Evolutionary conservation across 2,888 invertebrate species (phyloP).

Genomic region (Augochlorella aurata): DNA sequence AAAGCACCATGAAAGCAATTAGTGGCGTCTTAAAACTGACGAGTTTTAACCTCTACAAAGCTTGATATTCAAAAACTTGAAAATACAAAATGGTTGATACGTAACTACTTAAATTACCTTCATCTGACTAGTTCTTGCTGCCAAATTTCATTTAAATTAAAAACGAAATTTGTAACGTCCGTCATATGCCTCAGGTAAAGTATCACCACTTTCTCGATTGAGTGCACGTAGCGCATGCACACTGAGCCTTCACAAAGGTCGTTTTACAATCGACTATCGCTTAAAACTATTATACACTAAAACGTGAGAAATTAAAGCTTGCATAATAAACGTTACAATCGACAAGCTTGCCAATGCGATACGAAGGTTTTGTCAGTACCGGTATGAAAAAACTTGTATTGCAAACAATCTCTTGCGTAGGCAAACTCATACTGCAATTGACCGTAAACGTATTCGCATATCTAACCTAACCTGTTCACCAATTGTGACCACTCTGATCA

Average conservation of each 20-base stretch:
- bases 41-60: slow-evolving; percentile 52
- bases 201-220: slow-evolving; percentile 48
- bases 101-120: slow-evolving; percentile 63
- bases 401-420: slow-evolving; percentile 34
- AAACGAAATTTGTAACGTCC: slow-evolving; percentile 48
- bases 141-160: slow-evolving; percentile 44
- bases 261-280: slow-evolving; percentile 50
- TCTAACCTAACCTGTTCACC: slow-evolving; percentile 44
- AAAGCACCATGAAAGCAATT: slow-evolving; percentile 62
- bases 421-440: slow-evolving; percentile 48
- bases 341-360: neutral
- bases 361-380: neutral
- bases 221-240: slow-evolving; percentile 61
- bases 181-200: slow-evolving; percentile 67
- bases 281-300: slow-evolving; percentile 35
- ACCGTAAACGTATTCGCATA: slow-evolving; percentile 29
- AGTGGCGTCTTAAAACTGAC: slow-evolving; percentile 52
- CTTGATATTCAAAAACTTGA: slow-evolving; percentile 12
- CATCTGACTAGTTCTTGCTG: slow-evolving; percentile 65
- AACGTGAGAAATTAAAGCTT: neutral
- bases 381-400: slow-evolving; percentile 32
- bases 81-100: slow-evolving; percentile 2
- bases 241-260: slow-evolving; percentile 39
- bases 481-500: slow-evolving; percentile 35
- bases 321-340: slow-evolving; percentile 12